phyloP scores from a whole-genome alignment of 2,888 invertebrate species.

The Endomychus coccineus region DNA sequence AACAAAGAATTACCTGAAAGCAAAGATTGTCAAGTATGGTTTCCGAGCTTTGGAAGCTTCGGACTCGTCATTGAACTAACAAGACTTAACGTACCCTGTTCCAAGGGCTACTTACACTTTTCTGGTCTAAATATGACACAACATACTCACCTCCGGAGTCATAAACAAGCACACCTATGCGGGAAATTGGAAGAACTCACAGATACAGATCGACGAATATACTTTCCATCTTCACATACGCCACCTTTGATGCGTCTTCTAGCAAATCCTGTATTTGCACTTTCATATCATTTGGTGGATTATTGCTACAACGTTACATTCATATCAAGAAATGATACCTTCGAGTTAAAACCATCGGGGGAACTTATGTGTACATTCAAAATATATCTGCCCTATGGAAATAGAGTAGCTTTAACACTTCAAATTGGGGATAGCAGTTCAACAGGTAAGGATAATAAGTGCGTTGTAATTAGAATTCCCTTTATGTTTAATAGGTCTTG shows the following conservation, averaged over 20 bases:
- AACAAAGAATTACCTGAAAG: conserved; percentile 48
- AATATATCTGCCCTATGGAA: conserved; percentile 64
- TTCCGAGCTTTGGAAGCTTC: conserved; percentile 44
- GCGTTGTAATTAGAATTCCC: too few relatives aligned
- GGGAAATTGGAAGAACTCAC: conserved; percentile 66
- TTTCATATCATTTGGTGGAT: conserved; percentile 61
- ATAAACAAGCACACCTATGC: conserved; percentile 48
- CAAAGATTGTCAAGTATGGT: conserved; percentile 50
- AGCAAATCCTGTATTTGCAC: conserved; percentile 59
- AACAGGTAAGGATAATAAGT: conserved; percentile 22
- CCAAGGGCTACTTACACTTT: conserved; percentile 52
- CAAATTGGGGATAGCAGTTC: conserved; percentile 47
- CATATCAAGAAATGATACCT: conserved; percentile 56
- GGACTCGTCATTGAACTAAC: conserved; percentile 60
- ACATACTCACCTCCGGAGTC: conserved; percentile 32
- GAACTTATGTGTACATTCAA: conserved; percentile 60
- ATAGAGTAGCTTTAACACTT: conserved; percentile 56
- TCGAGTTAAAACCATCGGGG: conserved; percentile 54
- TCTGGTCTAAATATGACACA: conserved; percentile 39
- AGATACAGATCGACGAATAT: conserved; percentile 51
- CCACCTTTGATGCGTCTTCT: conserved; percentile 50
- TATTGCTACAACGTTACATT: conserved; percentile 65
- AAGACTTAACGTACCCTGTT: conserved; percentile 64
- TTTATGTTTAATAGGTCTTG: too few relatives aligned
- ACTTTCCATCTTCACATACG: conserved; percentile 48